Conservation (phyloP, 2,888 invertebrate species). For the Acleris literana region DNA sequence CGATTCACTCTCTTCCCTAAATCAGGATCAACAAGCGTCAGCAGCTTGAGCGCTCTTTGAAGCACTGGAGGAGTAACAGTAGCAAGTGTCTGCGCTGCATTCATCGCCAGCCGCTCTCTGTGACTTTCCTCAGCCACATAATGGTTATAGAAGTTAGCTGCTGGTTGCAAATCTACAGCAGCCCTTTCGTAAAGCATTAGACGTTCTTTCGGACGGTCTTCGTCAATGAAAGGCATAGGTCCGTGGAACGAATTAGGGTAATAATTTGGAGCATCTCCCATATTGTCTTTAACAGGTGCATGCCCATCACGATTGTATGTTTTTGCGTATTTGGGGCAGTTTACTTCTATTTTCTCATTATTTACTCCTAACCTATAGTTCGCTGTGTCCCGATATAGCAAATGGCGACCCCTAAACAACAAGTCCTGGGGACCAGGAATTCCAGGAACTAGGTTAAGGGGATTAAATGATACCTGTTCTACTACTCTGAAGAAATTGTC, state of each 20-base stretch:
- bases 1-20: slow-evolving; percentile 86
- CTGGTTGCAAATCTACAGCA: slow-evolving; percentile 77
- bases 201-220: slow-evolving; percentile 41
- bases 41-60: slow-evolving; percentile 89
- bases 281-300: slow-evolving; percentile 47
- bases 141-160: slow-evolving; percentile 87
- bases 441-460: slow-evolving; percentile 61
- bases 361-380: slow-evolving; percentile 52
- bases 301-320: slow-evolving; percentile 50
- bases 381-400: slow-evolving; percentile 83
- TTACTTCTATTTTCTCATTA: slow-evolving; percentile 49
- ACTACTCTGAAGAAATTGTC: slow-evolving; percentile 77
- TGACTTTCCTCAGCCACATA: slow-evolving; percentile 74
- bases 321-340: slow-evolving; percentile 46
- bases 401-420: slow-evolving; percentile 75
- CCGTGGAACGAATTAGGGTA: slow-evolving; percentile 55
- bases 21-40: slow-evolving; percentile 88
- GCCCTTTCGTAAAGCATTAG: slow-evolving; percentile 44
- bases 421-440: slow-evolving; percentile 80
- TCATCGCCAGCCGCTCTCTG: slow-evolving; percentile 43
- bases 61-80: slow-evolving; percentile 82
- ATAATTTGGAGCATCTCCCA: slow-evolving; percentile 49
- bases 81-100: slow-evolving; percentile 39
- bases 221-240: slow-evolving; percentile 50
- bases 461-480: slow-evolving; percentile 79